Percentiles rank a stretch among this genome's conserved stretches.
These are phyloP conservation scores for Kradibia gibbosae DNA, from an alignment of 1,140 invertebrate genomes.

Conservation along the genomic window DNA sequence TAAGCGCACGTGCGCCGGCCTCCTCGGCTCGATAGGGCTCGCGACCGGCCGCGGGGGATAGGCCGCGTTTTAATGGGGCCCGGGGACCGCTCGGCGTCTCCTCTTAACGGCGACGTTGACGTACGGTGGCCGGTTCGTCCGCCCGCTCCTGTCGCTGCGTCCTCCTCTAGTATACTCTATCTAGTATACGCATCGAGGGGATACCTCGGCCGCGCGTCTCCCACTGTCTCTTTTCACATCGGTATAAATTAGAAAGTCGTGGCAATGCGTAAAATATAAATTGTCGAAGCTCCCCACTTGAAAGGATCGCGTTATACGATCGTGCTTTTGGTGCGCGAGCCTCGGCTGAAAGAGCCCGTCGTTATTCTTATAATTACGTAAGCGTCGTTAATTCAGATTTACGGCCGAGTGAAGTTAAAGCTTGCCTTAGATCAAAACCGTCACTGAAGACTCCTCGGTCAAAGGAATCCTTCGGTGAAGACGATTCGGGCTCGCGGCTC, in stretches of 20 bases:
- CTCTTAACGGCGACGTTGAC: slow-evolving; percentile 23
- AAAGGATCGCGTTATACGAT: slow-evolving; percentile 22
- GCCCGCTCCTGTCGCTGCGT: slow-evolving; percentile 31
- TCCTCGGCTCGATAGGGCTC: not conserved
- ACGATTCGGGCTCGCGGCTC: too few relatives aligned
- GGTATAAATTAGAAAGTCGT: slow-evolving; percentile 43
- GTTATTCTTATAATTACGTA: slow-evolving; percentile 16
- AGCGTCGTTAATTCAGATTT: slow-evolving; percentile 23
- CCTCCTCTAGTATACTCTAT: slow-evolving; percentile 20
- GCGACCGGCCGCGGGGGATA: slow-evolving; percentile 14
- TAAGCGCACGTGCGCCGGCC: not conserved
- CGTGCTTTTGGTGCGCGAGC: slow-evolving; percentile 5
- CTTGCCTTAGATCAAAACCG: not conserved
- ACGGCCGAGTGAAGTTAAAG: not conserved
- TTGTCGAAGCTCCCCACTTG: slow-evolving; percentile 19
- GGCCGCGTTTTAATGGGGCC: slow-evolving; percentile 41
- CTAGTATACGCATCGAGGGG: slow-evolving; percentile 29
- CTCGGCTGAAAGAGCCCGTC: slow-evolving; percentile 11
- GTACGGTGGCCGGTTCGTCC: slow-evolving; percentile 28
- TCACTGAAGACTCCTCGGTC: not conserved
- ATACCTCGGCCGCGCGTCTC: slow-evolving; percentile 10
- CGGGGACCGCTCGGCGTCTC: slow-evolving; percentile 26
- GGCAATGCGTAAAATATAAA: slow-evolving; percentile 16
- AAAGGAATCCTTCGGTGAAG: not conserved
- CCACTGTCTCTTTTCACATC: not conserved